phyloP scores from a whole-genome alignment of 2,797 vertebrate genomes.

The Gallinago solitaria region DNA sequence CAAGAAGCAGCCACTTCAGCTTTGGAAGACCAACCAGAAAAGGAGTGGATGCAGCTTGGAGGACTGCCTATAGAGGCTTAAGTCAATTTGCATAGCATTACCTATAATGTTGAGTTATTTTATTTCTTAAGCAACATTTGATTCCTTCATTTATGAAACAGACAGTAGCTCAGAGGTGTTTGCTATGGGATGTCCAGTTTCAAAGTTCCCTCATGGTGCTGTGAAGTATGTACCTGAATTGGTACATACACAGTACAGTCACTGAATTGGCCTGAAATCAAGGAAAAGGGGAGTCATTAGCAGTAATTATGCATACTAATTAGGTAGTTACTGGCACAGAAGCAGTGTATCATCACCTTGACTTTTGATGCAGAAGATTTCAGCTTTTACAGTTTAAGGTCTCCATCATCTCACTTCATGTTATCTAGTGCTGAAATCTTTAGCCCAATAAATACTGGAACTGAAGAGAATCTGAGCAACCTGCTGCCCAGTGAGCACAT shows the following conservation, averaged over 20 bases:
- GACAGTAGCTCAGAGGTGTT: not conserved
- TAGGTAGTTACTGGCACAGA: not conserved
- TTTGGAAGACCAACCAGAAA: not conserved
- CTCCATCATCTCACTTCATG: not conserved
- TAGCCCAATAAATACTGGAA: not conserved
- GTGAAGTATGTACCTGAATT: no score
- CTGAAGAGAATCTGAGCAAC: not conserved
- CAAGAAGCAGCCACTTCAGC: not conserved
- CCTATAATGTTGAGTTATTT: not conserved
- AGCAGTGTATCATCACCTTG: not conserved
- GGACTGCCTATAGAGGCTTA: not conserved
- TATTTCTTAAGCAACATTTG: not conserved
- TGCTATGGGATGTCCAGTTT: not conserved
- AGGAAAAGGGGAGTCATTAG: not conserved
- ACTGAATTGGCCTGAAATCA: not conserved
- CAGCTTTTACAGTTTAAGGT: not conserved
- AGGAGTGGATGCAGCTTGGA: not conserved
- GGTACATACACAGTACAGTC: fast-evolving
- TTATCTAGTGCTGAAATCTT: not conserved
- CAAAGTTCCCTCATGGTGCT: not conserved
- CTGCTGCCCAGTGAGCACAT: not conserved
- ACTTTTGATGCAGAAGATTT: not conserved
- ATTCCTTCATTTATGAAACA: not conserved
- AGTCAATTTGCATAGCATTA: not conserved
- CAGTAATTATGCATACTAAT: not conserved